Base-by-base conservation (phyloP, 2,888 invertebrate genomes). In the Drosophila anceps region DNA sequence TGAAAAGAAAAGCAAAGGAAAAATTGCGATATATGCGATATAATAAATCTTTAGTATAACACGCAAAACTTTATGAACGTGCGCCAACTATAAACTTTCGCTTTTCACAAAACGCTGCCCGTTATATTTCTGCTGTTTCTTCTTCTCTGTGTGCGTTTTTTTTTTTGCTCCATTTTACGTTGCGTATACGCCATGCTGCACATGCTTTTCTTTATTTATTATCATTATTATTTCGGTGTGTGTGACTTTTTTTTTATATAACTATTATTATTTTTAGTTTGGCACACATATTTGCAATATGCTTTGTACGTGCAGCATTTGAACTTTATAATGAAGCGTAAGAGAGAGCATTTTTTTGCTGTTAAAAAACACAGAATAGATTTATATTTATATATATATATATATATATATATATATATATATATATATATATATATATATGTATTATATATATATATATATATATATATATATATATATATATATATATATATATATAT, bases 1-100 rank as follows among this genome's bases (percentile, higher is more conserved):
- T n/a, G 44, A 35, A 70, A 69, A 60, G n/a, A 41, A 59, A 57
- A 48, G 41, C 29, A 35, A 29, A 50, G 48, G 53, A 62, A 55
- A 20, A 59, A 63, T 69, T 78, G 73, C 84, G 81, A 84, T 84
- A 82, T 82, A 74, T 82, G 80, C 74, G 85, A 83, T 86, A 83
- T 86, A 83, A 83, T 83, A 83, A 84, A 84, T 84, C 84, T 84
- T 82, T 87, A 82, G 79, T 84, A 84, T 82, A 87, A 87, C 85
- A 84, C 82, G 88, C 80, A 87, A 79, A 84, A 84, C 87, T 87
- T 84, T 84, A 82, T 79, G 84, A 87, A 84, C 84, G 87, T 86
- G 87, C 83, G 72, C 76, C 87, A 86, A 86, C 83, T 84, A 84
- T 82, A 84, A 84, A 84, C 84, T 84, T 84, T 84, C 84, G 76